These are phyloP conservation scores for Microtus oregoni DNA, from an alignment of 2,113 vertebrate genomes.

Conservation along the genomic window DNA sequence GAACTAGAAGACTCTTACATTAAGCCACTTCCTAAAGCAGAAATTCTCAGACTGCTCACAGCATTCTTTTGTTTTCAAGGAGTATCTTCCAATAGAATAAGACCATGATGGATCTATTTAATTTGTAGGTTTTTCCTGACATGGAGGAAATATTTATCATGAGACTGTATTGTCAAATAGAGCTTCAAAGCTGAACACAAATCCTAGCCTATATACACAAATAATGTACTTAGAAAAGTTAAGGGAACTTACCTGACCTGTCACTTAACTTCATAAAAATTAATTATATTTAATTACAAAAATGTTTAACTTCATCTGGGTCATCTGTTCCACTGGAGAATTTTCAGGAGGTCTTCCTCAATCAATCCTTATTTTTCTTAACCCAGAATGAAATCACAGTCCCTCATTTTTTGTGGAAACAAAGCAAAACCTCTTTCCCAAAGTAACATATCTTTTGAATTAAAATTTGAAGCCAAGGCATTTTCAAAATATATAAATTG, in stretches of 20 bases:
- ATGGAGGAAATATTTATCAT: constrained; percentile 29
- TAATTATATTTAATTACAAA: neutral
- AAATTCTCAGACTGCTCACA: constrained; percentile 26
- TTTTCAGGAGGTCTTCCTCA: too few relatives aligned
- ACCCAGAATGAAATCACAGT: too few relatives aligned
- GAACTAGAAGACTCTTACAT: constrained; percentile 25
- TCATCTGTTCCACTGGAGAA: too few relatives aligned
- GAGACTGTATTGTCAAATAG: constrained; percentile 4
- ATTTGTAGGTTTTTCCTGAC: constrained; percentile 46
- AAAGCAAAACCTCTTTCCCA: too few relatives aligned
- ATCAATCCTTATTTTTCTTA: too few relatives aligned
- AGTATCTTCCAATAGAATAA: constrained; percentile 23
- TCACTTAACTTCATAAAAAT: neutral
- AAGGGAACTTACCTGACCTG: neutral
- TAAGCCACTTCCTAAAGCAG: constrained; percentile 34
- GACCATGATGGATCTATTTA: constrained; percentile 38
- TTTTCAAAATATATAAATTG: too few relatives aligned
- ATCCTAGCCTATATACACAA: neutral
- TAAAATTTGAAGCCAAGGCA: too few relatives aligned
- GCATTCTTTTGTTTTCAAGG: constrained; percentile 50
- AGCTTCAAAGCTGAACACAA: neutral
- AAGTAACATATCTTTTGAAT: too few relatives aligned
- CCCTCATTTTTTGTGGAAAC: too few relatives aligned
- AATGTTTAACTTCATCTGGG: neutral
- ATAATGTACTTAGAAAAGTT: neutral